Percentiles rank a stretch among this genome's conserved stretches.
These are phyloP conservation scores for Pelobates cultripes DNA, from an alignment of 2,797 vertebrate species.

Conservation along the genomic window DNA sequence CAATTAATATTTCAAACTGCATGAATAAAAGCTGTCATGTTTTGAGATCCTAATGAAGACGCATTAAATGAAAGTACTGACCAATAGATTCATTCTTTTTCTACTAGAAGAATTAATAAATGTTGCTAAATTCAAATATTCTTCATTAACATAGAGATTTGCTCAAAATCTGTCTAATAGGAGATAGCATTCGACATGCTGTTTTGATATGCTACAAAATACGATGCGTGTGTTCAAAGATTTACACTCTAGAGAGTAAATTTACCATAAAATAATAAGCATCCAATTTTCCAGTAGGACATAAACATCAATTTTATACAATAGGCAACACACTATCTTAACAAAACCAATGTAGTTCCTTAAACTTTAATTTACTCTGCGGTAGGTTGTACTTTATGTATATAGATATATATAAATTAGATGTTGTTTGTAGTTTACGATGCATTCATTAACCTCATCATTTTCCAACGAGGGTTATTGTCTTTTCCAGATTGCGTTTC, in stretches of 20 bases:
- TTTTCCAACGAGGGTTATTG: conserved; percentile 6
- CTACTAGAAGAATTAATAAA: background rate
- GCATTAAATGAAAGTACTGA: background rate
- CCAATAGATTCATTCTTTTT: conserved; percentile 15
- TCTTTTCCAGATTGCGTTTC: conserved; percentile 15
- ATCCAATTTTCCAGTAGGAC: background rate
- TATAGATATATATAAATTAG: conserved; percentile 31
- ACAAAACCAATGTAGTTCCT: background rate
- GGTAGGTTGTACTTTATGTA: background rate
- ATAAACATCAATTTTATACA: conserved; percentile 11
- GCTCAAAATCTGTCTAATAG: background rate
- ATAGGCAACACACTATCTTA: background rate
- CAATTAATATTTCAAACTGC: conserved; percentile 2
- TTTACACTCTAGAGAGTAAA: background rate
- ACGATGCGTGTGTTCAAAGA: background rate
- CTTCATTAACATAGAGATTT: background rate
- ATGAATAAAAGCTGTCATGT: conserved; percentile 22
- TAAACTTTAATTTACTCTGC: background rate
- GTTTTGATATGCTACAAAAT: background rate
- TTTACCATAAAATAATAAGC: background rate
- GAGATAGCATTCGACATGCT: background rate
- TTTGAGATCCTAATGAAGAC: conserved; percentile 4
- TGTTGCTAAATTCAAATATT: background rate
- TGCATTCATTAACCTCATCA: conserved; percentile 30
- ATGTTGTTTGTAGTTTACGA: conserved; percentile 34